phyloP scores from a whole-genome alignment of 2,888 invertebrate genomes.

The Empis stercorea region DNA sequence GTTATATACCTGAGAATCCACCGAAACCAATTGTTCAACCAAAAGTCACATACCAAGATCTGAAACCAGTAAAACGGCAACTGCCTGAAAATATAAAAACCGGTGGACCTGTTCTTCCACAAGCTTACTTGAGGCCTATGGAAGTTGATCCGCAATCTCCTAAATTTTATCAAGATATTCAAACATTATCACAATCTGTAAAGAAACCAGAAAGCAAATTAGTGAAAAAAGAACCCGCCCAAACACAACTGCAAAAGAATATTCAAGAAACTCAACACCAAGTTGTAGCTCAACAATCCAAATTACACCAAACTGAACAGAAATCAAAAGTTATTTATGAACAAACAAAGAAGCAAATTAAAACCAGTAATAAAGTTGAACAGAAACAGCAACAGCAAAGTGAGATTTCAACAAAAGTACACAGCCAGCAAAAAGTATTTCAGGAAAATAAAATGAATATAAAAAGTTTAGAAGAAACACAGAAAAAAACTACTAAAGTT shows the following conservation, averaged over 20 bases:
- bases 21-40: neutral
- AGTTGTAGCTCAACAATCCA: neutral
- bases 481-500: neutral
- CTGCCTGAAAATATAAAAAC: too few species aligned
- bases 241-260: neutral
- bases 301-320: neutral
- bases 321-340: neutral
- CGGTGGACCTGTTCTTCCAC: neutral
- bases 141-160: neutral
- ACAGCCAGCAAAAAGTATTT: constrained; percentile 22
- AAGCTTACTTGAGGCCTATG: neutral
- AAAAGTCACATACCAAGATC: neutral
- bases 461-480: constrained; percentile 4
- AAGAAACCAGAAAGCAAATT: neutral
- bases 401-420: constrained; percentile 21
- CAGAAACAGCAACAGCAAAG: constrained; percentile 8
- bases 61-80: neutral
- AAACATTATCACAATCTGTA: neutral
- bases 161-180: neutral
- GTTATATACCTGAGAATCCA: neutral
- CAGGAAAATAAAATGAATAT: constrained; percentile 16
- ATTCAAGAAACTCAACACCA: neutral
- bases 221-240: neutral
- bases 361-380: neutral
- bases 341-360: neutral